These are phyloP conservation scores for Cirrhinus molitorella DNA, from an alignment of 2,797 vertebrate species.

Conservation along the genomic window DNA sequence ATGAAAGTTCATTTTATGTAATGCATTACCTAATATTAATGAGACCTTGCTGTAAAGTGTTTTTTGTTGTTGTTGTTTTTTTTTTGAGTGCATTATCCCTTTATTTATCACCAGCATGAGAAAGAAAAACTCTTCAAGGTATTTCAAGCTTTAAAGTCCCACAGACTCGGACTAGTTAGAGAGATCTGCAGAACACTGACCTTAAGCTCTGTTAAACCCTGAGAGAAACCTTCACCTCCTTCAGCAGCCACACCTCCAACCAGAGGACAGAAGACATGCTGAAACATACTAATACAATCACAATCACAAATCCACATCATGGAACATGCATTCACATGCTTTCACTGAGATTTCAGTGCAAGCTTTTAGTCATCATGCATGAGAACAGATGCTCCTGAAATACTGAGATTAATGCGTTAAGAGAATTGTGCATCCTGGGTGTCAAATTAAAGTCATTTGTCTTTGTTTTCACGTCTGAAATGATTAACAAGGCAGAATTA, in stretches of 20 bases:
- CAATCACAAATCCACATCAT: not conserved
- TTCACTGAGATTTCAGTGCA: not conserved
- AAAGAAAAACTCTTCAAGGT: too few species aligned
- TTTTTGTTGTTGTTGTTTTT: not conserved
- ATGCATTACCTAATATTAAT: not conserved
- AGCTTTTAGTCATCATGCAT: not conserved
- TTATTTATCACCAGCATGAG: not conserved
- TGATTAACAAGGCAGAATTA: not conserved
- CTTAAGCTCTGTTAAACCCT: slow-evolving; percentile 16
- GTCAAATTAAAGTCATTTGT: not conserved
- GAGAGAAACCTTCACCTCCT: slow-evolving; percentile 25
- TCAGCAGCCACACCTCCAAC: not conserved
- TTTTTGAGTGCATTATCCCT: not conserved
- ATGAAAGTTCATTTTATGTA: not conserved
- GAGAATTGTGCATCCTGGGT: not conserved
- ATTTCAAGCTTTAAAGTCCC: not conserved
- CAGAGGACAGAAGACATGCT: not conserved
- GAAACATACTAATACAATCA: not conserved
- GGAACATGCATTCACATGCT: not conserved
- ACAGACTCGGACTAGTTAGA: not conserved
- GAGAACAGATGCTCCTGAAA: not conserved
- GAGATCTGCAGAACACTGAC: slow-evolving; percentile 9
- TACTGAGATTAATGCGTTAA: not conserved
- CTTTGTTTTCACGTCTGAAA: not conserved
- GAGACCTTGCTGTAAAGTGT: not conserved